These are phyloP conservation scores for Pemphigus obesinymphae DNA, from an alignment of 1,140 invertebrate species.

Conservation along the genomic window DNA sequence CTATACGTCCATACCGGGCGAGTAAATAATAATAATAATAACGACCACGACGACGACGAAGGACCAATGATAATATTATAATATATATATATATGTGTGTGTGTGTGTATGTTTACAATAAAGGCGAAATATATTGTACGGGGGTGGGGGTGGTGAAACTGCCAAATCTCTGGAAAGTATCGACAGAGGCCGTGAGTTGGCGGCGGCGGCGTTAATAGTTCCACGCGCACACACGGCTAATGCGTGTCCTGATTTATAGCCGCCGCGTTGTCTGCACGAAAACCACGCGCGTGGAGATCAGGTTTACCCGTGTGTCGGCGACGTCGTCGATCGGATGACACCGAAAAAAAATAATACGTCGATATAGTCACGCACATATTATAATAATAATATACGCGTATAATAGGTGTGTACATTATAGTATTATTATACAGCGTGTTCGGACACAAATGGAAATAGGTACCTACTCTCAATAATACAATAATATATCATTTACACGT, in stretches of 20 bases:
- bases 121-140: no score
- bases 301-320: not conserved
- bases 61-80: conserved; percentile 9
- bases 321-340: conserved; percentile 7
- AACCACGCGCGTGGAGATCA: conserved; percentile 12
- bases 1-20: not conserved
- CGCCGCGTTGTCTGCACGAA: conserved; percentile 32
- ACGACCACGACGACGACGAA: not conserved
- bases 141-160: no score
- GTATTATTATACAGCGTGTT: no score
- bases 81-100: not conserved
- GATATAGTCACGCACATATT: not conserved
- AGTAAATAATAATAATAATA: conserved; percentile 13
- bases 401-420: no score
- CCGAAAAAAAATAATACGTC: not conserved
- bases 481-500: no score
- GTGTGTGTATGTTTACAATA: not conserved
- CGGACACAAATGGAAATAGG: no score
- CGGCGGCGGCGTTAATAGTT: conserved; percentile 34
- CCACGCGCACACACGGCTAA: conserved; percentile 24
- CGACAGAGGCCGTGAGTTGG: not conserved
- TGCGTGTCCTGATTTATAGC: conserved; percentile 37
- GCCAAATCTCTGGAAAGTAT: conserved; percentile 16
- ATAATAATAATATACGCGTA: no score
- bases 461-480: no score